Evolutionary conservation across 2,888 invertebrate species (phyloP).

Genomic region (Crematogaster levior): DNA sequence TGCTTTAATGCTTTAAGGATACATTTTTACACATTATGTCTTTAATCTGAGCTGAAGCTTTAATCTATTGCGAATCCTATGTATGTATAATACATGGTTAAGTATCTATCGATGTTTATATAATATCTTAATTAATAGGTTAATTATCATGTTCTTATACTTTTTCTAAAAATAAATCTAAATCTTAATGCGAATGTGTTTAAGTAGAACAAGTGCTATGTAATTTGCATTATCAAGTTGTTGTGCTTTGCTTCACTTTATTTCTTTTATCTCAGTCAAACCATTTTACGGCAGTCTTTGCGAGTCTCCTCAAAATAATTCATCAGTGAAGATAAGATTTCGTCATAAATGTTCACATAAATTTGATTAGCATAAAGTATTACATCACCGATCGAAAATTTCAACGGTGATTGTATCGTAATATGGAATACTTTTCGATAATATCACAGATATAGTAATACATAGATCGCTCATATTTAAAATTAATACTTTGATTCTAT

Average conservation of each 20-base stretch:
- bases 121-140: background rate
- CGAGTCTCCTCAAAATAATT: slow-evolving; percentile 13
- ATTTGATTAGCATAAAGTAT: background rate
- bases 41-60: no score
- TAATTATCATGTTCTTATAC: background rate
- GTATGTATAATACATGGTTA: background rate
- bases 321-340: slow-evolving; percentile 52
- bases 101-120: background rate
- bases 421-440: slow-evolving; percentile 1
- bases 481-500: slow-evolving; percentile 19
- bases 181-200: slow-evolving; percentile 50
- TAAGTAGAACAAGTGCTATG: slow-evolving; percentile 22
- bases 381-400: slow-evolving; percentile 34
- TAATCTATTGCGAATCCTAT: no score
- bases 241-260: slow-evolving; percentile 24
- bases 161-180: no score
- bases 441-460: background rate
- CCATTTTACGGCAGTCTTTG: slow-evolving; percentile 15
- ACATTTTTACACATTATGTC: background rate
- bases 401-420: slow-evolving; percentile 1
- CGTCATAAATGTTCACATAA: slow-evolving; percentile 3
- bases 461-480: background rate
- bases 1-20: no score
- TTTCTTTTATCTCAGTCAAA: slow-evolving; percentile 49
- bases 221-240: slow-evolving; percentile 13